Evolutionary conservation across 2,113 vertebrate species (phyloP).

Genomic region (Daphoenositta chrysoptera): DNA sequence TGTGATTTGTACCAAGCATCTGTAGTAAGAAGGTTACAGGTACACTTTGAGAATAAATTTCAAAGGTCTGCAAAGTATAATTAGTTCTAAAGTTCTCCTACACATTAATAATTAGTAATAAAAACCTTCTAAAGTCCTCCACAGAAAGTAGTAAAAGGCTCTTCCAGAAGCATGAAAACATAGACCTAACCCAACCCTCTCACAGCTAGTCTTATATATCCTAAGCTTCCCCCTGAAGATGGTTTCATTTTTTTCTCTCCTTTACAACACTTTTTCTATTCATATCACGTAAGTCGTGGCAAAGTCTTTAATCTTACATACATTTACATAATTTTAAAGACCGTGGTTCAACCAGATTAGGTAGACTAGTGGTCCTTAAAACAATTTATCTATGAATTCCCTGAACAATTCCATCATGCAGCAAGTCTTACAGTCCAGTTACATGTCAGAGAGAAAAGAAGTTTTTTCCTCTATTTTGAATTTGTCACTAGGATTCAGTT

Average conservation of each 20-base stretch:
- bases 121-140: slow-evolving; percentile 33
- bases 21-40: slow-evolving; percentile 48
- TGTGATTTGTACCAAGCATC: slow-evolving; percentile 54
- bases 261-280: neutral
- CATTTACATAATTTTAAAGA: slow-evolving; percentile 35
- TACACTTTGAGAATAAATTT: slow-evolving; percentile 52
- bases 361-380: neutral
- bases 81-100: slow-evolving; percentile 40
- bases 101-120: slow-evolving; percentile 57
- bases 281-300: neutral
- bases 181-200: neutral
- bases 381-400: neutral
- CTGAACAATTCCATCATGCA: neutral
- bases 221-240: neutral
- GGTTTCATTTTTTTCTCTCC: neutral
- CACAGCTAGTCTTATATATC: neutral
- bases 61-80: slow-evolving; percentile 53
- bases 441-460: neutral
- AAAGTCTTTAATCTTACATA: slow-evolving; percentile 35
- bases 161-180: slow-evolving; percentile 4
- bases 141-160: neutral
- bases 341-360: slow-evolving; percentile 1
- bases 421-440: neutral
- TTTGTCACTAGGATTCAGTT: neutral
- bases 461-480: neutral